Evolutionary conservation across 2,797 vertebrate genomes (phyloP), one percentile per base, ranked within the genome.

Genomic region (Remorina albescens): DNA sequence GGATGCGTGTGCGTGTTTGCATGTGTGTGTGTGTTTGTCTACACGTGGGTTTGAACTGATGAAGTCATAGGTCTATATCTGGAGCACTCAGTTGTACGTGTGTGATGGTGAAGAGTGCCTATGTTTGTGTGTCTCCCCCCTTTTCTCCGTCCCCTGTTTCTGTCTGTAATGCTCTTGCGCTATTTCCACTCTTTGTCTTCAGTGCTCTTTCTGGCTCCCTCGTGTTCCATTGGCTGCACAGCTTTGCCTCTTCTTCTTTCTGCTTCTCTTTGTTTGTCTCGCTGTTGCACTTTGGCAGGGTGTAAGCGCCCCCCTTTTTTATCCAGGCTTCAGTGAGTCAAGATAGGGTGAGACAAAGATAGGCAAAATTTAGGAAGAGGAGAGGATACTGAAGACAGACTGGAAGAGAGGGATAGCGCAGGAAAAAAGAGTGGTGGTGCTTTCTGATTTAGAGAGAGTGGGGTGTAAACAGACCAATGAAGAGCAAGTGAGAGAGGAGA

Each of bases 151-250:
- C 74, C 76, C 72, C 71, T 84, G 74, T 61, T 71, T 86, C 74
- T 78, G 76, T 82, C 82, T 78, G 70, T 81, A 67, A 60, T 42
- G 82, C 82, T 88, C 78, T 74, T 77, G 77, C 47, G 72, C 83
- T 89, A 67, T 83, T 87, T 85, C 79, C 64, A 76, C 82, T 88
- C 86, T 87, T 91, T 91, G 83, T 90, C 81, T 89, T 88, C 62
- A 66, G 69, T 58, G 34, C 73, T 89, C 76, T 70, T 60, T 86
- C 75, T 86, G 73, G 54, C 73, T 86, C 74, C 53, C 86, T 84
- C 71, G 78, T 51, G 49, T 81, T 81, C 82, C 81, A 86, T 77
- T 86, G 89, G 88, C 83, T 88, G 82, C 80, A 66, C 74, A 75
- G 82, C 78, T 71, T 82, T 75, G 73, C 62, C 58, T 78, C 82